Evolutionary conservation across 2,113 vertebrate species (phyloP), one percentile per base, ranked within the genome.

Genomic region (Salminus brasiliensis): DNA sequence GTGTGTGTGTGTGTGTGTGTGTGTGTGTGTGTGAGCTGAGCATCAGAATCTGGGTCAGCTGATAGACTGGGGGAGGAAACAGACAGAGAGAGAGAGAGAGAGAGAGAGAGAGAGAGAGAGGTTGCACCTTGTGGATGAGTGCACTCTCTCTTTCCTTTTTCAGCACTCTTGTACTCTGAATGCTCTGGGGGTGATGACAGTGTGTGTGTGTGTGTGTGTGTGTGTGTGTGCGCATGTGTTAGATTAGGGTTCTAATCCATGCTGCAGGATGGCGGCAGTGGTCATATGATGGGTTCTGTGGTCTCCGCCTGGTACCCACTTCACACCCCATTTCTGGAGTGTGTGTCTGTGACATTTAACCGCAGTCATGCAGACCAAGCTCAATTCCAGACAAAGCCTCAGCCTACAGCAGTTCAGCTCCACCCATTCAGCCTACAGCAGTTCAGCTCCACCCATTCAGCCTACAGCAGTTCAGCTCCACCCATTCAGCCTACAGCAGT

Each of bases 21-120:
- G 80, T 84, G 36, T 76, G 18, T 41, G 9, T 41, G 39, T 41
- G 9, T 41, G 39, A 41, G 67, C 57, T 62, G 52, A 79, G 79
- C 18, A 34, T 49, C 74, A 76, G 84, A 93, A 91, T 88, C 83
- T 90, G 79, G 88, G 89, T 88, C 89, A 89, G 90, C 90, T 87
- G 65, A 34, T 41, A 75, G 49, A 67, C 53, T 43, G 13, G 23
- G 53, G 30, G 62, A 65, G 32, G 32, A 65, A 7, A 21, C 18
- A 36, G 59, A 47, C 3, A 25, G 32, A 25, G 39, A 59, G 25
- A 13, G 39, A 72, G 67, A 55, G 45, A 73, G 29, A 65, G 27
- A 52, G 29, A 47, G 52, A 57, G 10, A 27, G 36, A 72, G 32
- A 49, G 23, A 25, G 49, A 57, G 52, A 43, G 41, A 65, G 10